Percentiles rank a stretch among this genome's conserved stretches.
These are phyloP conservation scores for Dioctria rufipes DNA, from an alignment of 2,888 invertebrate genomes.

Conservation along the genomic window DNA sequence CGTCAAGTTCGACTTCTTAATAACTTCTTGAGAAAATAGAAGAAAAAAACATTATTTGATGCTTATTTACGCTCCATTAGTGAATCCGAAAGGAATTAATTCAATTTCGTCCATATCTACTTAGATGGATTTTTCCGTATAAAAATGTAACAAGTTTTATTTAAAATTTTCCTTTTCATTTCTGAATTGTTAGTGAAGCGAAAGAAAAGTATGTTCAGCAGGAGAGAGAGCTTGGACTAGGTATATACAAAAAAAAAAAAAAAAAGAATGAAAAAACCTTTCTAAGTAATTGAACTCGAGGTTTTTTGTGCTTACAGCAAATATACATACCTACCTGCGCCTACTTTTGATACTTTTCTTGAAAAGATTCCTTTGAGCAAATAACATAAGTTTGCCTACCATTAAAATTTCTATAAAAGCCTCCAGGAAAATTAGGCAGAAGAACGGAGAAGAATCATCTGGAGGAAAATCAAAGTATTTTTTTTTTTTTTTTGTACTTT, in stretches of 20 bases:
- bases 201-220: neutral
- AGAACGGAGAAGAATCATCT: neutral
- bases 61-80: constrained; percentile 16
- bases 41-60: neutral
- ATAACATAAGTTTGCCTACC: constrained; percentile 1
- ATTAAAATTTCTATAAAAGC: constrained; percentile 11
- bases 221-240: neutral
- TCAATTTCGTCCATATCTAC: neutral
- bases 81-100: constrained; percentile 13
- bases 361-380: constrained; percentile 8
- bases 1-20: neutral
- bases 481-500: too few relatives aligned
- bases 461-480: too few relatives aligned
- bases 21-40: neutral
- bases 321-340: neutral
- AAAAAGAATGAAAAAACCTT: neutral
- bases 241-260: neutral
- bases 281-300: constrained; percentile 21
- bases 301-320: neutral
- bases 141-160: neutral
- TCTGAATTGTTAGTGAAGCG: neutral
- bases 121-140: neutral
- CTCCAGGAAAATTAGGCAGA: neutral
- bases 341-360: neutral
- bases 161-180: neutral